phyloP scores from a whole-genome alignment of 2,888 invertebrate species.

The Argyresthia goedartella region DNA sequence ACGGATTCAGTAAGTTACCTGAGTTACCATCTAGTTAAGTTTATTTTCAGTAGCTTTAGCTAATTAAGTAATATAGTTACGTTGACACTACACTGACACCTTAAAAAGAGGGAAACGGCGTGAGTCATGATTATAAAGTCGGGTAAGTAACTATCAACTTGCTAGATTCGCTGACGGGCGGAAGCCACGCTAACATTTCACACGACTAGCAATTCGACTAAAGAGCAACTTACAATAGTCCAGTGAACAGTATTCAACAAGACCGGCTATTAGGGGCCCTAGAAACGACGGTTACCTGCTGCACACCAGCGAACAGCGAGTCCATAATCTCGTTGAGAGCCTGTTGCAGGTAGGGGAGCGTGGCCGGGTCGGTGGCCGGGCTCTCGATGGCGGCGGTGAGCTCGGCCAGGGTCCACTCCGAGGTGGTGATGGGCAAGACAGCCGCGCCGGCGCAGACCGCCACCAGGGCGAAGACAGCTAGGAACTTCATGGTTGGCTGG shows the following conservation, averaged over 20 bases:
- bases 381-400: constrained; percentile 4
- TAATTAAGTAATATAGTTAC: too few relatives aligned
- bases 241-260: too few relatives aligned
- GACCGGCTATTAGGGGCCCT: too few relatives aligned
- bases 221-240: neutral
- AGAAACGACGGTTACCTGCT: constrained; percentile 9
- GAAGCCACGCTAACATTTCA: too few relatives aligned
- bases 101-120: constrained; percentile 19
- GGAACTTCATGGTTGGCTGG: neutral
- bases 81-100: too few relatives aligned
- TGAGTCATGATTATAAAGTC: too few relatives aligned
- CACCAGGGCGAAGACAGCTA: neutral
- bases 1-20: too few relatives aligned
- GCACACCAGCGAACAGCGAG: constrained; percentile 13
- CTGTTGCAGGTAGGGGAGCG: constrained; percentile 18
- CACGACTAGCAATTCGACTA: neutral
- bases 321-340: constrained; percentile 22
- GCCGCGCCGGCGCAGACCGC: neutral
- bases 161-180: constrained; percentile 14
- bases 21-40: too few relatives aligned
- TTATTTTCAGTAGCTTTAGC: too few relatives aligned
- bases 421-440: constrained; percentile 13
- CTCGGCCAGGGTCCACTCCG: constrained; percentile 15
- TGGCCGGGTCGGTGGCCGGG: constrained; percentile 15
- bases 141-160: too few relatives aligned